Percentiles rank a stretch among this genome's conserved stretches.
These are phyloP conservation scores for Watersipora subatra DNA, from an alignment of 1,140 invertebrate genomes.

Conservation along the genomic window DNA sequence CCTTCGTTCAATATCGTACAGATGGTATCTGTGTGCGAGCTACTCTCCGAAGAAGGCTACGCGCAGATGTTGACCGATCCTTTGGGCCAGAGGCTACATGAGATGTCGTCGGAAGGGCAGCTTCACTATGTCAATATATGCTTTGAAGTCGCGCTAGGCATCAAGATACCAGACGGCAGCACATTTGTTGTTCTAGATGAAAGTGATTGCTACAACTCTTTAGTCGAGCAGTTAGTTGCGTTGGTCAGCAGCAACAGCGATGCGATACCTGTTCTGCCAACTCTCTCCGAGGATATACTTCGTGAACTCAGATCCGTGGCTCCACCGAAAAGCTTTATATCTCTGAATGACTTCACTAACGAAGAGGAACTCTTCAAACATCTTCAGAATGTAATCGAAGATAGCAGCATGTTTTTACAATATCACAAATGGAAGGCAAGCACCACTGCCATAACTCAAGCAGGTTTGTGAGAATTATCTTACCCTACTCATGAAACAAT, in stretches of 20 bases:
- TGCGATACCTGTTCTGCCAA: not conserved
- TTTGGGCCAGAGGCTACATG: not conserved
- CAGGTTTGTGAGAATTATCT: no score
- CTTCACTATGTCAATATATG: not conserved
- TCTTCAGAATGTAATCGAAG: not conserved
- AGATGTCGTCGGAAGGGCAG: not conserved
- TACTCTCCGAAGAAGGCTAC: not conserved
- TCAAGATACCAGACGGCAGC: not conserved
- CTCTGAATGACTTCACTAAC: not conserved
- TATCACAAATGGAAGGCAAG: not conserved
- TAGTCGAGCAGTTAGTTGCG: not conserved
- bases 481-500: no score
- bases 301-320: not conserved
- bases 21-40: not conserved
- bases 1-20: not conserved
- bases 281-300: not conserved
- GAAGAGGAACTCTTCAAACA: not conserved
- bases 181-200: not conserved
- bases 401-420: not conserved
- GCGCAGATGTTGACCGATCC: not conserved
- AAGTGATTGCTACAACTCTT: not conserved
- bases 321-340: not conserved
- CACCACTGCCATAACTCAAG: no score
- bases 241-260: not conserved
- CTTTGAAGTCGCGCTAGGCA: not conserved